Evolutionary conservation across 2,888 invertebrate species (phyloP).

Genomic region (Sisyra nigra): DNA sequence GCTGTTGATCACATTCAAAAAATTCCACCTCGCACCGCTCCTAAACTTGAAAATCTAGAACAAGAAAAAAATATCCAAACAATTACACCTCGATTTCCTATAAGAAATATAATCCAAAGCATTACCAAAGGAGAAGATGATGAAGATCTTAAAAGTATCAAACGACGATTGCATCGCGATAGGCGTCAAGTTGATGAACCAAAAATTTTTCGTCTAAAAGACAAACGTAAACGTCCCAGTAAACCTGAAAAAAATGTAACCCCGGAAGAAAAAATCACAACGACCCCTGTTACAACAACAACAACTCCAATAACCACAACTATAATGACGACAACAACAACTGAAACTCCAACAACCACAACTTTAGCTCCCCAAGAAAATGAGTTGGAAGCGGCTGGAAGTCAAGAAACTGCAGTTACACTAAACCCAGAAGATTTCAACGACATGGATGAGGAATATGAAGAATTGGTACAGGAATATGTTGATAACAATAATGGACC

Average conservation of each 20-base stretch:
- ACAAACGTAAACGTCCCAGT: conserved; percentile 1
- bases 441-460: conserved; percentile 2
- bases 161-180: background rate
- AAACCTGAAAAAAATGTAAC: conserved; percentile 2
- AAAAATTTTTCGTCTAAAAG: background rate
- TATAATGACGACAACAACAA: background rate
- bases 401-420: conserved; percentile 13
- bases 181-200: background rate
- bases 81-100: background rate
- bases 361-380: conserved; percentile 13
- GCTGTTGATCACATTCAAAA: conserved; percentile 1
- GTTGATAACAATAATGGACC: background rate
- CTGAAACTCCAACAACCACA: conserved; percentile 7
- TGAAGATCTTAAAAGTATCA: background rate
- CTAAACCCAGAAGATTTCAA: background rate
- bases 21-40: background rate
- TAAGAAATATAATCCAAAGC: background rate
- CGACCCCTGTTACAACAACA: conserved; percentile 9
- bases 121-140: background rate
- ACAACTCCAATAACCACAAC: conserved; percentile 10
- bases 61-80: background rate
- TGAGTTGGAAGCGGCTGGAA: conserved; percentile 13
- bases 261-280: conserved; percentile 11
- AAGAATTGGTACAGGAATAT: background rate
- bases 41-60: too few species aligned